Evolutionary conservation across 2,888 invertebrate species (phyloP).

Genomic region (Artemia sinica): DNA sequence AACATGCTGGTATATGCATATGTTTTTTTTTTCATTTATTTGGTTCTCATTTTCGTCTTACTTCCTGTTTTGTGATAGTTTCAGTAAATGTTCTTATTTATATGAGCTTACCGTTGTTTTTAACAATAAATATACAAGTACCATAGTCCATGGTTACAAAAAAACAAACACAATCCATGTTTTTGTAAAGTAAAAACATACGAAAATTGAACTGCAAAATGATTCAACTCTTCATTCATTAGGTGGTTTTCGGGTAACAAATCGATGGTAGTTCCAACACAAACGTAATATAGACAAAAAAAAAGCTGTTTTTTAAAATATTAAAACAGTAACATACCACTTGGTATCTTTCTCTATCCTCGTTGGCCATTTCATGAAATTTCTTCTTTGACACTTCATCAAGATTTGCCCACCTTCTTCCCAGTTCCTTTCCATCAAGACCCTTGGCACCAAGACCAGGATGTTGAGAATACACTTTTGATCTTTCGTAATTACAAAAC

Average conservation of each 20-base stretch:
- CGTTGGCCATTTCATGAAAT: conserved; percentile 80
- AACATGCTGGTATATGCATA: no score
- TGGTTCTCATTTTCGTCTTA: no score
- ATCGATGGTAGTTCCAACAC: conserved; percentile 5
- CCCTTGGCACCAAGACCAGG: conserved; percentile 91
- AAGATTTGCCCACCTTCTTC: conserved; percentile 80
- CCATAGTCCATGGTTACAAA: no score
- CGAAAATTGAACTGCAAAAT: no score
- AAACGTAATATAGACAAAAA: not conserved
- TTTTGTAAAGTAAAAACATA: no score
- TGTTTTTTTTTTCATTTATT: no score
- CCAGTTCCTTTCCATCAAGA: conserved; percentile 77
- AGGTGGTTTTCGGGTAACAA: conserved; percentile 20
- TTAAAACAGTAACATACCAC: conserved; percentile 50
- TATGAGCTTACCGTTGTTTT: no score
- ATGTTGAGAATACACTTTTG: conserved; percentile 75
- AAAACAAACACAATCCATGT: no score
- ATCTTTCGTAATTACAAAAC: conserved; percentile 95
- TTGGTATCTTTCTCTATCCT: conserved; percentile 89
- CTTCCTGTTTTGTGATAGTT: no score
- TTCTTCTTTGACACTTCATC: conserved; percentile 65
- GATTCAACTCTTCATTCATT: no score
- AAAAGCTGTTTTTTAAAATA: not conserved
- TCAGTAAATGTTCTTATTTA: no score
- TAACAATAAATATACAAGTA: no score